These are phyloP conservation scores for Myotis brandtii DNA, from an alignment of 2,113 vertebrate genomes.

Conservation along the genomic window DNA sequence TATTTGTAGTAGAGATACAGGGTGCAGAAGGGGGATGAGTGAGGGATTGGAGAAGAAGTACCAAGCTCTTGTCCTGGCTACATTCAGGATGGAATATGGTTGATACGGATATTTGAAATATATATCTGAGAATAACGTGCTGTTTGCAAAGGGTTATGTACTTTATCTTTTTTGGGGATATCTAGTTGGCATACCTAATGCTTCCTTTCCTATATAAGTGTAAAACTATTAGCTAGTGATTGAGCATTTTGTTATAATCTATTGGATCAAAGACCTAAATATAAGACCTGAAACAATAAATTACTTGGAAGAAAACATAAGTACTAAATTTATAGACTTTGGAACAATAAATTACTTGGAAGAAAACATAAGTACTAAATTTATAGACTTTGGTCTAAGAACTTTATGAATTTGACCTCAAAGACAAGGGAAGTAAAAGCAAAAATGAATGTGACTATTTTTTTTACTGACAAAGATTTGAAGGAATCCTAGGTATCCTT, in stretches of 20 bases:
- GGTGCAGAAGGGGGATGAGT: neutral
- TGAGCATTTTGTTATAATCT: neutral
- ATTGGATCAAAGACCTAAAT: neutral
- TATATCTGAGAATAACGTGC: too few species aligned
- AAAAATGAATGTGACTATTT: neutral
- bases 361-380: neutral
- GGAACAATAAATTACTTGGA: neutral
- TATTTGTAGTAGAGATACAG: neutral
- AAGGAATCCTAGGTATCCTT: neutral
- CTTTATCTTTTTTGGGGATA: neutral
- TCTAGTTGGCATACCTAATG: neutral
- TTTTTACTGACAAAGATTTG: neutral
- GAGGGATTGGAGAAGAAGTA: neutral
- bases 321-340: too few species aligned
- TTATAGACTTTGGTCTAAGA: neutral
- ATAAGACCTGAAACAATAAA: neutral
- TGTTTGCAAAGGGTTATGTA: neutral
- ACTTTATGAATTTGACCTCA: neutral
- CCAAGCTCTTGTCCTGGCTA: neutral
- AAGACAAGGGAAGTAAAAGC: neutral
- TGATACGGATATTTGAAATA: neutral
- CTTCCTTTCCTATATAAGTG: neutral
- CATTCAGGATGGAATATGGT: neutral
- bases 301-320: too few species aligned
- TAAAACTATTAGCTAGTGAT: neutral